Conservation (phyloP, 1,140 invertebrate genomes). For the Bicyclus anynana region DNA sequence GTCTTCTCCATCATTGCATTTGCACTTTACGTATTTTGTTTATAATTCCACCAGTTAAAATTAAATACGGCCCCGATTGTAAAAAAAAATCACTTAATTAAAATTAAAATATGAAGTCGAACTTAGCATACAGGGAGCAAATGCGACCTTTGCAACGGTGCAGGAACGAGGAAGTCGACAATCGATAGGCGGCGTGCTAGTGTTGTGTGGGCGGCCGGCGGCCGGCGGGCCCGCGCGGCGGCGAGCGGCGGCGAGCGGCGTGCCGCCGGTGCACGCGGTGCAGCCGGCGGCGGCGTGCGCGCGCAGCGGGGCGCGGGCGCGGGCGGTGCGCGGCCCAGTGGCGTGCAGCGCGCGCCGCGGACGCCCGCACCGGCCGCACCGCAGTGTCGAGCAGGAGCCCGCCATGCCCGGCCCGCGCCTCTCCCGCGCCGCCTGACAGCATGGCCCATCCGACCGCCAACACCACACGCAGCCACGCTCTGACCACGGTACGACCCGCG, state of each 20-base stretch:
- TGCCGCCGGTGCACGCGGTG: too few species aligned
- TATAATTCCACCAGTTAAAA: too few species aligned
- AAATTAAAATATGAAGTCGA: too few species aligned
- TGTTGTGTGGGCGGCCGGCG: conserved; percentile 18
- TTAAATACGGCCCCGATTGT: too few species aligned
- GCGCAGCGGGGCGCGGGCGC: conserved; percentile 46
- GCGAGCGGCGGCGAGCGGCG: conserved; percentile 36
- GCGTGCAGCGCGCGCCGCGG: conserved; percentile 69
- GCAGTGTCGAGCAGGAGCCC: conserved; percentile 71
- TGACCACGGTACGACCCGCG: conserved; percentile 64
- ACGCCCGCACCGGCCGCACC: conserved; percentile 70
- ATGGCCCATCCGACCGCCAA: conserved; percentile 70
- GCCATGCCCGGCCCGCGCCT: conserved; percentile 73
- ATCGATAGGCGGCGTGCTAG: conserved; percentile 47
- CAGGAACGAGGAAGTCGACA: conserved; percentile 42
- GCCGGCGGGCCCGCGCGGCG: conserved; percentile 8
- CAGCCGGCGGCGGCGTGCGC: conserved; percentile 48
- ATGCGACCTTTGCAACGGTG: conserved; percentile 32
- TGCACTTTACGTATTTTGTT: too few species aligned
- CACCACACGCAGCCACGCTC: conserved; percentile 73
- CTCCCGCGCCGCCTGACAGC: conserved; percentile 72
- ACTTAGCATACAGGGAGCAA: conserved; percentile 22
- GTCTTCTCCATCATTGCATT: too few species aligned
- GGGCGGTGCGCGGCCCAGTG: conserved; percentile 65
- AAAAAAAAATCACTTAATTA: too few species aligned